A percentile compares a stretch with the other conserved stretches of the same genome.
phyloP scores from a whole-genome alignment of 2,113 vertebrate species.

The Pygoscelis adeliae region DNA sequence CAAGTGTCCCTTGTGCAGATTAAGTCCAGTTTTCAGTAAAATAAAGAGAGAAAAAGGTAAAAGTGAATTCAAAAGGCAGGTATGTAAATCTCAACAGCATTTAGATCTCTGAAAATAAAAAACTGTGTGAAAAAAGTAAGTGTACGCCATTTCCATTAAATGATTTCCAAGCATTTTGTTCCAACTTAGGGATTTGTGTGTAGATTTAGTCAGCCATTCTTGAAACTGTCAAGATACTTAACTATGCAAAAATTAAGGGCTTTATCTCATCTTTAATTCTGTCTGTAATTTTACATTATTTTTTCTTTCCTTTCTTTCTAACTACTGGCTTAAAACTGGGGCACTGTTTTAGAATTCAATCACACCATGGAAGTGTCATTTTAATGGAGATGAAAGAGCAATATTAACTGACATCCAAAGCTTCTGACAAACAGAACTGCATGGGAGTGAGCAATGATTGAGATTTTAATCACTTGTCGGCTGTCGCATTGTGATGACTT shows the following conservation, averaged over 20 bases:
- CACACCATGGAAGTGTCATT: constrained; percentile 39
- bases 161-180: not conserved
- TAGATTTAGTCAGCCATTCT: not conserved
- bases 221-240: constrained; percentile 25
- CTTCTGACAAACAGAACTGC: constrained; percentile 54
- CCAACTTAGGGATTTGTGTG: not conserved
- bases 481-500: constrained; percentile 57
- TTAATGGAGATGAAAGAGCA: constrained; percentile 51
- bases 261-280: constrained; percentile 39
- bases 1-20: not conserved
- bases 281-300: not conserved
- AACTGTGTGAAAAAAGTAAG: not conserved
- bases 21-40: not conserved
- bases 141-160: not conserved
- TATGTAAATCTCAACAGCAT: not conserved
- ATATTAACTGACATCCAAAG: constrained; percentile 51
- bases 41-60: not conserved
- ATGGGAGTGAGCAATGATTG: constrained; percentile 43
- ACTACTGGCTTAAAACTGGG: not conserved
- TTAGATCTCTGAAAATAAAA: not conserved
- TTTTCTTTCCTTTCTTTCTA: constrained; percentile 20
- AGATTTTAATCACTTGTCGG: constrained; percentile 64
- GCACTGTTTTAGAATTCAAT: constrained; percentile 18
- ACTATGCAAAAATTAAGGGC: constrained; percentile 12
- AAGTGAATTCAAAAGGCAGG: not conserved